phyloP scores from a whole-genome alignment of 1,140 invertebrate genomes.

The Hesperophylax magnus region DNA sequence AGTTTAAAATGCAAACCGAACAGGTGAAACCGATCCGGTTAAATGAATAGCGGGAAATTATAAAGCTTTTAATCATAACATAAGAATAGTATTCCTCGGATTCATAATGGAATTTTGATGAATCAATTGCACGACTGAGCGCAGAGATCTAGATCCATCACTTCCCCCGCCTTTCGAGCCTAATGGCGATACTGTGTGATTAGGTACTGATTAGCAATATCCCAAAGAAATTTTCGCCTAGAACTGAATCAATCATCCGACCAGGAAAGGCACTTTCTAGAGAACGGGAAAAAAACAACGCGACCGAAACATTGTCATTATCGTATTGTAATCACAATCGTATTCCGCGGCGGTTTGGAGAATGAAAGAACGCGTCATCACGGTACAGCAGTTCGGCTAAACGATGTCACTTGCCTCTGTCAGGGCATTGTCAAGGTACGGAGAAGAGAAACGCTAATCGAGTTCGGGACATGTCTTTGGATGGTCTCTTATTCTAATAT shows the following conservation, averaged over 20 bases:
- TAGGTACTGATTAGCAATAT: background rate
- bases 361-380: slow-evolving; percentile 33
- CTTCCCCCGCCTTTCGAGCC: too few relatives aligned
- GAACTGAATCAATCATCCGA: slow-evolving; percentile 13
- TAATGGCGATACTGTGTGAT: too few relatives aligned
- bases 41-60: too few relatives aligned
- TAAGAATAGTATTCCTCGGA: too few relatives aligned
- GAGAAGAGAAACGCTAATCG: slow-evolving; percentile 39
- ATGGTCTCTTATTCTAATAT: slow-evolving; percentile 10
- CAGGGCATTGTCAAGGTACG: slow-evolving; percentile 21
- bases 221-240: background rate
- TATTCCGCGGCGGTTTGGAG: slow-evolving; percentile 25
- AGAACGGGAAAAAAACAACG: background rate
- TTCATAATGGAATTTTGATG: too few relatives aligned
- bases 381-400: slow-evolving; percentile 32
- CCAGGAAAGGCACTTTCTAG: slow-evolving; percentile 19
- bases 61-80: too few relatives aligned
- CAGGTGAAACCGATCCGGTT: too few relatives aligned
- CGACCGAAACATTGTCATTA: slow-evolving; percentile 30
- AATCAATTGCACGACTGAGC: too few relatives aligned
- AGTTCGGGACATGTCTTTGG: slow-evolving; percentile 22
- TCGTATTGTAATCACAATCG: slow-evolving; percentile 16
- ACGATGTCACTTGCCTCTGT: slow-evolving; percentile 27
- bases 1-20: too few relatives aligned
- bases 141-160: too few relatives aligned